These are phyloP conservation scores for Styela plicata DNA, from an alignment of 23 tunicate genomes.

Conservation along the genomic window DNA sequence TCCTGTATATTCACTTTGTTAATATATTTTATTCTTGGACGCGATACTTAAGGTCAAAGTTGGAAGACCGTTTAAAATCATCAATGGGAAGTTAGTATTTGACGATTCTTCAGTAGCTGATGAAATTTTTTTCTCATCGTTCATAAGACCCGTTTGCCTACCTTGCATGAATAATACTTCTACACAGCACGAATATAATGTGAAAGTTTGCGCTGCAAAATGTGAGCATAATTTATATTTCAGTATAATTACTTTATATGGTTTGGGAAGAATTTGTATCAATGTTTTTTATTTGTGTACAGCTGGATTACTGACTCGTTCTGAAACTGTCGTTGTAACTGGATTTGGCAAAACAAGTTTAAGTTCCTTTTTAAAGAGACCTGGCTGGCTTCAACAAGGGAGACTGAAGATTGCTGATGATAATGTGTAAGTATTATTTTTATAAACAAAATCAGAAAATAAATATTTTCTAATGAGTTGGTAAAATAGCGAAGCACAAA, in stretches of 20 bases:
- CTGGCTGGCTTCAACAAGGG: not conserved
- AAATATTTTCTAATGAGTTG: too few relatives aligned
- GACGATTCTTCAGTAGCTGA: not conserved
- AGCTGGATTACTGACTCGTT: not conserved
- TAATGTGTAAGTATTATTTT: not conserved
- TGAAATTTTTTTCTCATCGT: not conserved
- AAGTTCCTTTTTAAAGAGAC: not conserved
- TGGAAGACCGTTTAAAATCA: not conserved
- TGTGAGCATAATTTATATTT: too few relatives aligned
- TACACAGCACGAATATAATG: too few relatives aligned
- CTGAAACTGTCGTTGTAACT: not conserved
- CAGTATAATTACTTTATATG: too few relatives aligned
- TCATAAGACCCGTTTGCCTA: constrained; percentile 38
- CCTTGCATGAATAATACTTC: constrained; percentile 21
- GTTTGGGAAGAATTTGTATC: too few relatives aligned
- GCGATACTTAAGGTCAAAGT: not conserved
- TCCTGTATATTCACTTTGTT: too few relatives aligned
- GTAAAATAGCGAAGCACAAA: too few relatives aligned
- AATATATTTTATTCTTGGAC: too few relatives aligned
- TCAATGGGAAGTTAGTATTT: not conserved
- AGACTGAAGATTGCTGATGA: not conserved
- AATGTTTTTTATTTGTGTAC: not conserved
- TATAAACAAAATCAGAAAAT: too few relatives aligned
- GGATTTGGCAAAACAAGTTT: not conserved
- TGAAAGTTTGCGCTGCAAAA: too few relatives aligned